These are phyloP conservation scores for Pararge aegeria DNA, from an alignment of 1,140 invertebrate species.

Conservation along the genomic window DNA sequence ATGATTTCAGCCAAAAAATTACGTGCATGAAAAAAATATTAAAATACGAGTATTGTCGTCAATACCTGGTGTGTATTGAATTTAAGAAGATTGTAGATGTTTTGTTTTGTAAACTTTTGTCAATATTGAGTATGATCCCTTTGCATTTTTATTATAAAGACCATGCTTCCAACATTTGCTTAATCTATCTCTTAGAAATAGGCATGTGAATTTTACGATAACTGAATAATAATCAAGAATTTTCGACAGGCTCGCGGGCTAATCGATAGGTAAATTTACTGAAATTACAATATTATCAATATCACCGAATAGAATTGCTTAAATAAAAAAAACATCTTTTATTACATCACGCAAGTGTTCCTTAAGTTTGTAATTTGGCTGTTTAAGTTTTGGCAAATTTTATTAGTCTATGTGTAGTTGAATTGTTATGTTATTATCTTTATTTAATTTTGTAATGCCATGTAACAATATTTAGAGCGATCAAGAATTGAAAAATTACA, in stretches of 20 bases:
- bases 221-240: constrained; percentile 26
- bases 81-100: background rate
- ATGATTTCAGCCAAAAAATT: background rate
- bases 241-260: constrained; percentile 47
- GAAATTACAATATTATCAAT: constrained; percentile 31
- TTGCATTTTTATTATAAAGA: constrained; percentile 9
- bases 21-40: background rate
- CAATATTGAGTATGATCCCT: background rate
- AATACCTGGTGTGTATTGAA: background rate
- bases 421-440: constrained; percentile 16
- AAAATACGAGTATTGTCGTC: background rate
- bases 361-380: constrained; percentile 35
- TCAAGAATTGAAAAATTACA: constrained; percentile 45
- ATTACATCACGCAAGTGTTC: constrained; percentile 10
- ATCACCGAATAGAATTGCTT: constrained; percentile 15
- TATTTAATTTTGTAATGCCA: constrained; percentile 37
- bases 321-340: background rate
- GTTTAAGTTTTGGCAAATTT: constrained; percentile 31
- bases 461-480: constrained; percentile 57
- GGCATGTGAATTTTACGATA: constrained; percentile 33
- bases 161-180: constrained; percentile 27
- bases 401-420: constrained; percentile 1
- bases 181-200: constrained; percentile 26
- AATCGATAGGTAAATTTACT: constrained; percentile 54
- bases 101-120: constrained; percentile 1